Conservation (phyloP, 2,113 vertebrate species). For the Tetrao urogallus region DNA sequence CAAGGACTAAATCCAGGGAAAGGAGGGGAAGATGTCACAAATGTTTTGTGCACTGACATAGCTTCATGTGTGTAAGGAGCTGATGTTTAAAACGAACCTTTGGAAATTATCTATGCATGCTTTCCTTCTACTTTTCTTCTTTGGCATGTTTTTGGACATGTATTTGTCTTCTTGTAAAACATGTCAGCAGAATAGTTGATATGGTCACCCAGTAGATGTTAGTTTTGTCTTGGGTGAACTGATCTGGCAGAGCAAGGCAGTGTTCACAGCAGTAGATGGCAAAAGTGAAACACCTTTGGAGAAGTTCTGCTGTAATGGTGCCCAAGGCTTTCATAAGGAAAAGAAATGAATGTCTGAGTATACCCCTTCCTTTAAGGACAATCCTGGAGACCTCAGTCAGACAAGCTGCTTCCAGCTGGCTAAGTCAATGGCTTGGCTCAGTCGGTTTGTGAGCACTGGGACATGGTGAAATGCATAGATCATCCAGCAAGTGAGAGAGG, state of each 20-base stretch:
- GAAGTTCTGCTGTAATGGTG: background rate
- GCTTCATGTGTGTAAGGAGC: background rate
- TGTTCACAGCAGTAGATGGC: background rate
- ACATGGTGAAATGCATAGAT: background rate
- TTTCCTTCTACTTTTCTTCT: background rate
- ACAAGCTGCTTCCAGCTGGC: background rate
- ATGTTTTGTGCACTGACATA: background rate
- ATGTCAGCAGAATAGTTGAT: too few relatives aligned
- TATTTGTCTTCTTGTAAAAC: background rate
- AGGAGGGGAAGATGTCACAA: background rate
- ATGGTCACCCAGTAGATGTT: fast-evolving
- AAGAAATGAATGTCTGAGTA: background rate
- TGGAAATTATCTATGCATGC: background rate
- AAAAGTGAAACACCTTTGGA: background rate
- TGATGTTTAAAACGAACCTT: background rate
- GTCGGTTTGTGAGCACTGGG: background rate
- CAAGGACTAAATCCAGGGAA: background rate
- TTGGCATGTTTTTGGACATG: background rate
- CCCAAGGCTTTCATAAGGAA: background rate
- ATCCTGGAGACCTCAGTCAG: background rate
- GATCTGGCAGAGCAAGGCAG: background rate
- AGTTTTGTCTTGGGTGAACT: background rate
- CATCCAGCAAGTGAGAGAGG: background rate
- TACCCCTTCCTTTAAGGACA: background rate
- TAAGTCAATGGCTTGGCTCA: background rate